Evolutionary conservation across 2,113 vertebrate genomes (phyloP).

Genomic region (Triplophysa tibetana): DNA sequence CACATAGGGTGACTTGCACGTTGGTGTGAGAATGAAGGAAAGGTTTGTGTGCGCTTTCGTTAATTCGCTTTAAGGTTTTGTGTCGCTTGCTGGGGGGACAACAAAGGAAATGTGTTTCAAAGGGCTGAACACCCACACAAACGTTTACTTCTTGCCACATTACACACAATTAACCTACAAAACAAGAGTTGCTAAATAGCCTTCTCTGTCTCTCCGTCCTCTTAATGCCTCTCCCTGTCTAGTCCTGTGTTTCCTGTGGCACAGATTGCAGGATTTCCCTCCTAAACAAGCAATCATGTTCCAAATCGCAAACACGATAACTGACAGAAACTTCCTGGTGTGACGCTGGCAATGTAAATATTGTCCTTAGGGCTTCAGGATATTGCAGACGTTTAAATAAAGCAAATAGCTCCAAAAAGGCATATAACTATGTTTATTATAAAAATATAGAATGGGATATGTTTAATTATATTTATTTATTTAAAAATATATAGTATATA

Average conservation of each 20-base stretch:
- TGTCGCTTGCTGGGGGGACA: not conserved
- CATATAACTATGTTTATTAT: no score
- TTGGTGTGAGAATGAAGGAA: conserved; percentile 11
- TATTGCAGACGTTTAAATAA: not conserved
- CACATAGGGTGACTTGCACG: not conserved
- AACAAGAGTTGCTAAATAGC: not conserved
- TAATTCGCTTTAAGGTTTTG: conserved; percentile 13
- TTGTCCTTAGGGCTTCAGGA: not conserved
- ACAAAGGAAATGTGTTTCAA: conserved; percentile 14
- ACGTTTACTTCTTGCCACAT: conserved; percentile 7
- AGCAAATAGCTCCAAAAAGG: not conserved
- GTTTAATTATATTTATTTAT: no score
- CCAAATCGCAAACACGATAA: conserved; percentile 34
- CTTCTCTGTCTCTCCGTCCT: conserved; percentile 35
- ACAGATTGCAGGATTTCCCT: conserved; percentile 68
- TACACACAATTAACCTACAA: conserved; percentile 29
- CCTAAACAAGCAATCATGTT: conserved; percentile 60
- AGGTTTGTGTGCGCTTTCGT: not conserved
- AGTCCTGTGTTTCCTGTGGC: conserved; percentile 63
- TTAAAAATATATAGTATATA: no score
- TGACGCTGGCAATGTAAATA: conserved; percentile 7
- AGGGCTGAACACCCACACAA: conserved; percentile 13
- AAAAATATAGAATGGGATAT: no score
- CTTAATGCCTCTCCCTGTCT: conserved; percentile 48
- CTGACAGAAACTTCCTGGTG: conserved; percentile 28